Base-by-base conservation (phyloP, 2,888 invertebrate species). In the Tachina grossa region DNA sequence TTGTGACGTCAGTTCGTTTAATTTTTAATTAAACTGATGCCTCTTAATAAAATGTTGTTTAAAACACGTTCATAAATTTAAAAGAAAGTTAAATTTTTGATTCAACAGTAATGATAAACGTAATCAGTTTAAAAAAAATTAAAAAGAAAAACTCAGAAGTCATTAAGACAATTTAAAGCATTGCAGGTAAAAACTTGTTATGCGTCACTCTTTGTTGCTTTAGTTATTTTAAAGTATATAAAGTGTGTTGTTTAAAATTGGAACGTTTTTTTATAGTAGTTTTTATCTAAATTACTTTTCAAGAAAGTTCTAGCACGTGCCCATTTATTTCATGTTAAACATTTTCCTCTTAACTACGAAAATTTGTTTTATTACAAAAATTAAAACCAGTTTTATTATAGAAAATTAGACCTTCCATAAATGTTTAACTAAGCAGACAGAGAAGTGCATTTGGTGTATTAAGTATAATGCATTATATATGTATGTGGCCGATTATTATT, bases 71-170 rank as follows among this genome's bases (percentile, higher is more conserved):
- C 51, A 78, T 68, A 69, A 22, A 59, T 51, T 68, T 69, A 57
- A 78, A 68, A 43, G 68, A 78, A 77, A 78, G 77, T 51, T 61
- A 51, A 68, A 69, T 81, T 59, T 57, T 45, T n/a, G 51, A 61
- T 68, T 22, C 69, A 19, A 47, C 39, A n/a, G 55, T 47, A 55
- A 61, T 61, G 59, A 75, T 75, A 45, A 72, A 61, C 16, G 39
- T 14, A 11, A 31, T 31, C 8, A 19, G 19, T 5, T 61, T 16
- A 19, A 51, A 51, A n/a, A 14, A 14, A 14, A 10, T 2, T 3
- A n/a, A 51, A 61, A 61, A 31, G 11, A 2, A 0, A 16, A 31
- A 31, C 31, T 31, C 13, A 68, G 1, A 51, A 13, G 43, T 22
- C 13, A 65, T 65, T 13, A 45, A 66, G 16, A 31, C 39, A 43